These are phyloP conservation scores for Oophaga pumilio DNA, from an alignment of 2,113 vertebrate genomes.

Conservation along the genomic window DNA sequence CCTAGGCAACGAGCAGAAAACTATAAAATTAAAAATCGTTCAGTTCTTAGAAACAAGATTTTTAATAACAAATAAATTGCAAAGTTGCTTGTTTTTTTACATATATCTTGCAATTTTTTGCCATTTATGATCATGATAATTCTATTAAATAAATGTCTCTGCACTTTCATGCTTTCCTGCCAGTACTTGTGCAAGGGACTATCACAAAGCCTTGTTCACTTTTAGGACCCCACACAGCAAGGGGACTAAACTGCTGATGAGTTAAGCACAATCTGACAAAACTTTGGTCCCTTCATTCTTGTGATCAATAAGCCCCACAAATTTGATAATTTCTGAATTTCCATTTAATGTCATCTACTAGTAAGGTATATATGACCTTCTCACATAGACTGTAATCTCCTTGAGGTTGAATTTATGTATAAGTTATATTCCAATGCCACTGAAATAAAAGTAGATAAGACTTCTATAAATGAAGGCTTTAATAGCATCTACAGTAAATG, in stretches of 20 bases:
- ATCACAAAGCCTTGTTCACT: background rate
- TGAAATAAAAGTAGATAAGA: background rate
- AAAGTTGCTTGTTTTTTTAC: no score
- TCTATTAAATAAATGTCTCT: background rate
- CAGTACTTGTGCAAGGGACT: background rate
- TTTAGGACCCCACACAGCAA: background rate
- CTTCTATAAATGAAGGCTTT: background rate
- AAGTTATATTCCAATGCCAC: background rate
- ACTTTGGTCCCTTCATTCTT: background rate
- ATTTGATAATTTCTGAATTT: background rate
- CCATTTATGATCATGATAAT: no score
- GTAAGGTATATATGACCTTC: background rate
- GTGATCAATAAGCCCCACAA: background rate
- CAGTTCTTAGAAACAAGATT: no score
- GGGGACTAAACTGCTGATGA: background rate
- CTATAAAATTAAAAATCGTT: no score
- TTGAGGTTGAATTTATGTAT: background rate
- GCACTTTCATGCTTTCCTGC: background rate
- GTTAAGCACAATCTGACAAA: no score
- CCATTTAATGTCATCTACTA: background rate
- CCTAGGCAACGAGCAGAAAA: no score
- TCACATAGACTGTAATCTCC: background rate
- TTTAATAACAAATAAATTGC: no score
- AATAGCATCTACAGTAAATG: conserved; percentile 7
- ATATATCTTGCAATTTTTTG: no score